Base-by-base conservation (phyloP, 1,140 invertebrate genomes). In the Sarcophaga peregrina region DNA sequence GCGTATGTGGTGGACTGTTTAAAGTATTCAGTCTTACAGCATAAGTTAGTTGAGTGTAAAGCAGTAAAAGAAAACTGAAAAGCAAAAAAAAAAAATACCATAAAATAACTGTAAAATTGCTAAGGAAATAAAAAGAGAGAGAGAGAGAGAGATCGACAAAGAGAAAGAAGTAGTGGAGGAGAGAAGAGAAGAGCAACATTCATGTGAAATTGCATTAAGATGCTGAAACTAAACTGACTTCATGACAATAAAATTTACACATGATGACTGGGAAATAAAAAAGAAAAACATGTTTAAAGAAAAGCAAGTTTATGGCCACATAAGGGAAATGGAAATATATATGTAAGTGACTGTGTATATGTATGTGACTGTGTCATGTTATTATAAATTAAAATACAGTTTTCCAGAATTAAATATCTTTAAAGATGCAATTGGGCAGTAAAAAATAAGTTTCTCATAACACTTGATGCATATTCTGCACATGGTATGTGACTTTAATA, bases 161-260 rank as follows among this genome's bases (percentile, higher is more conserved):
- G 9, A 15, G 52, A 54, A 5, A 54, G 10, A 73, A n/a, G n/a
- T n/a, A n/a, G n/a, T n/a, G n/a, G n/a, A n/a, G n/a, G 25, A 73
- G 15, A 13, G 15, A 13, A 48, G 5, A n/a, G 10, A 7, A 25
- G 48, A 52, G 48, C 25, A 68, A 20, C 17, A 68, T 48, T 10
- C 48, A 45, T 78, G 52, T 50, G 20, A 78, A 78, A 50, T 78
- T 78, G n/a, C 20, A 9, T 78, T 52, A 20, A 50, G 25, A 37
- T 15, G 50, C 75, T 50, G 50, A 78, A 78, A 25, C 75, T 78
- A 52, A 78, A 78, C 47, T 78, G 75, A 78, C 75, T 78, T 78
- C 47, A 78, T 52, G 75, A 17, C 47, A 47, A 52, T 78, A 47
- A 52, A 47, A 78, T 50, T 50, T 37, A 78, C 75, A 78, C 47